A percentile compares a stretch with the other conserved stretches of the same genome.
Evolutionary conservation across 2,113 vertebrate genomes (phyloP).

Genomic region (Rhinichthys klamathensis): DNA sequence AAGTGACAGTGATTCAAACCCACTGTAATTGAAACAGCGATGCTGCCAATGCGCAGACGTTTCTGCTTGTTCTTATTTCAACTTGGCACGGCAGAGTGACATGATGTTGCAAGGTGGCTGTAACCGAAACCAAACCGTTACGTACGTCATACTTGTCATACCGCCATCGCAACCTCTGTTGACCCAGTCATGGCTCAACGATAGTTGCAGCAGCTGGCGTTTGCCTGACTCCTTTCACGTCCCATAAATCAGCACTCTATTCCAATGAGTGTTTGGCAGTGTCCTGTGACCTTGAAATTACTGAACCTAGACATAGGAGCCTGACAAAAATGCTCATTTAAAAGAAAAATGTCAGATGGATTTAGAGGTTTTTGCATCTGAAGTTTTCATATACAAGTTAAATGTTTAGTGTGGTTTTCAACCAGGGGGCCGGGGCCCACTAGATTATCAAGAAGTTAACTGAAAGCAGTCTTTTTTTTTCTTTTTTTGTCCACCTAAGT

Average conservation of each 20-base stretch:
- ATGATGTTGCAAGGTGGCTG: slow-evolving; percentile 34
- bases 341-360: too few species aligned
- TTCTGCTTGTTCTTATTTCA: slow-evolving; percentile 31
- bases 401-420: too few species aligned
- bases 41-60: slow-evolving; percentile 1
- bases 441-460: too few species aligned
- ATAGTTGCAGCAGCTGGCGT: slow-evolving; percentile 41
- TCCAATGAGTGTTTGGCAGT: slow-evolving; percentile 6
- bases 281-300: slow-evolving; percentile 6
- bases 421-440: too few species aligned
- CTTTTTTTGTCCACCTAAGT: too few species aligned
- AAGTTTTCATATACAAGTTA: too few species aligned
- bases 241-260: slow-evolving; percentile 42
- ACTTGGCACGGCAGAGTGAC: slow-evolving; percentile 30
- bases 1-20: slow-evolving; percentile 43
- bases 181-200: slow-evolving; percentile 32
- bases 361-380: too few species aligned
- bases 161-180: slow-evolving; percentile 14
- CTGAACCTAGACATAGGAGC: too few species aligned
- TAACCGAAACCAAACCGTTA: slow-evolving; percentile 30
- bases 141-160: slow-evolving; percentile 48
- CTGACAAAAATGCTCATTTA: too few species aligned
- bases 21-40: slow-evolving; percentile 20
- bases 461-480: too few species aligned
- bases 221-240: slow-evolving; percentile 1